A percentile compares a stretch with the other conserved stretches of the same genome.
Conservation (phyloP, 2,113 vertebrate species). For the Syrrhaptes paradoxus region DNA sequence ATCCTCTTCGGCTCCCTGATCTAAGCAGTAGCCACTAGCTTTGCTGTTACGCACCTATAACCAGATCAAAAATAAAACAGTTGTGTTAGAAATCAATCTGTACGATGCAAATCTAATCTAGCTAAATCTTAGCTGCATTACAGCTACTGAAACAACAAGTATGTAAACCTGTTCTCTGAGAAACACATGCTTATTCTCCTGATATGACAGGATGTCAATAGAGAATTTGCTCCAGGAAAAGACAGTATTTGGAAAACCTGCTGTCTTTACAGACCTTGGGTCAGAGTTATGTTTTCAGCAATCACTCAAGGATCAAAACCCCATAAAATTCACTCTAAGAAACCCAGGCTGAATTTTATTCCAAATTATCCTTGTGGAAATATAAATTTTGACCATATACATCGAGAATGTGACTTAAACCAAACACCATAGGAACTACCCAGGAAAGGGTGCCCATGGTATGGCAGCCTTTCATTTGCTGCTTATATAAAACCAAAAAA, state of each 20-base stretch:
- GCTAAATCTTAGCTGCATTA: neutral
- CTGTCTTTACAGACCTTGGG: neutral
- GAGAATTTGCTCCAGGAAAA: neutral
- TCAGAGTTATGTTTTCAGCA: neutral
- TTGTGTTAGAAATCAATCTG: neutral
- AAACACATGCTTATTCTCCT: neutral
- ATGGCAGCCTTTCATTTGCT: neutral
- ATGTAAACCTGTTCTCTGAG: neutral
- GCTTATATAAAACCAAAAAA: neutral
- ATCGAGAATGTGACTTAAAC: neutral
- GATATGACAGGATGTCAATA: neutral
- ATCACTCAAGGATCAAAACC: neutral
- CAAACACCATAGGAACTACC: neutral
- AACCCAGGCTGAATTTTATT: neutral
- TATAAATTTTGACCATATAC: neutral
- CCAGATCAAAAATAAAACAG: neutral
- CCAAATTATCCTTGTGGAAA: neutral
- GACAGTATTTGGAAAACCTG: neutral
- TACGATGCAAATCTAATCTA: neutral
- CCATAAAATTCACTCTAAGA: neutral
- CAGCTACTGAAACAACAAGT: neutral
- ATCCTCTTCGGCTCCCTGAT: slow-evolving; percentile 95
- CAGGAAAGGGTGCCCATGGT: neutral
- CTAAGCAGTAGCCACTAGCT: slow-evolving; percentile 94
- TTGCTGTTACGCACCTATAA: slow-evolving; percentile 96